A percentile compares a stretch with the other conserved stretches of the same genome.
Evolutionary conservation across 2,113 vertebrate genomes (phyloP).

Genomic region (Neolamprologus sp.): DNA sequence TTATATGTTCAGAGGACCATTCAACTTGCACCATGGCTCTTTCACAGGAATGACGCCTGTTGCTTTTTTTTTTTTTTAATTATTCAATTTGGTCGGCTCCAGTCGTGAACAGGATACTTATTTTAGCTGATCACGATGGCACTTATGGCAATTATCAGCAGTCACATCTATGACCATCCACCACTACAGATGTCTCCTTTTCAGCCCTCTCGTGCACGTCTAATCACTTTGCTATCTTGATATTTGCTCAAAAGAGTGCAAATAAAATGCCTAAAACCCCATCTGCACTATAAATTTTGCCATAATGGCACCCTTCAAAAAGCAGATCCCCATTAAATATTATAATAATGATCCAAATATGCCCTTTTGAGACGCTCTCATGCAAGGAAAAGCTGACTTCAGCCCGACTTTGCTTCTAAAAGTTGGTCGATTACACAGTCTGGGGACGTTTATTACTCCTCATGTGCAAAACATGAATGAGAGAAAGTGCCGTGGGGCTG

Average conservation of each 20-base stretch:
- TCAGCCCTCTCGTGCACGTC: background rate
- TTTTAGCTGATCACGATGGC: background rate
- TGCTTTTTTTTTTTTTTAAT: slow-evolving; percentile 34
- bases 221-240: slow-evolving; percentile 2
- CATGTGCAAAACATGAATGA: slow-evolving; percentile 15
- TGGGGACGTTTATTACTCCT: slow-evolving; percentile 27
- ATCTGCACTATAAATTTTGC: slow-evolving; percentile 3
- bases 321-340: slow-evolving; percentile 7
- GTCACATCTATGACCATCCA: background rate
- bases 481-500: background rate
- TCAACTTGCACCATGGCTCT: slow-evolving; percentile 33
- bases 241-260: background rate
- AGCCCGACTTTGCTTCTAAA: slow-evolving; percentile 30
- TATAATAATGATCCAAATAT: slow-evolving; percentile 45
- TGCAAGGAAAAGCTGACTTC: slow-evolving; percentile 9
- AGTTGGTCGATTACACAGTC: slow-evolving; percentile 20
- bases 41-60: slow-evolving; percentile 40
- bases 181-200: background rate
- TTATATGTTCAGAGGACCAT: slow-evolving; percentile 53
- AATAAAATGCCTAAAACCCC: background rate
- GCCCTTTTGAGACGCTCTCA: slow-evolving; percentile 22
- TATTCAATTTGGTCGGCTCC: slow-evolving; percentile 45
- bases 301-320: slow-evolving; percentile 45
- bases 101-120: background rate
- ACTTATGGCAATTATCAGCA: slow-evolving; percentile 1